These are phyloP conservation scores for Platycnemis pennipes DNA, from an alignment of 2,888 invertebrate genomes.

Conservation along the genomic window DNA sequence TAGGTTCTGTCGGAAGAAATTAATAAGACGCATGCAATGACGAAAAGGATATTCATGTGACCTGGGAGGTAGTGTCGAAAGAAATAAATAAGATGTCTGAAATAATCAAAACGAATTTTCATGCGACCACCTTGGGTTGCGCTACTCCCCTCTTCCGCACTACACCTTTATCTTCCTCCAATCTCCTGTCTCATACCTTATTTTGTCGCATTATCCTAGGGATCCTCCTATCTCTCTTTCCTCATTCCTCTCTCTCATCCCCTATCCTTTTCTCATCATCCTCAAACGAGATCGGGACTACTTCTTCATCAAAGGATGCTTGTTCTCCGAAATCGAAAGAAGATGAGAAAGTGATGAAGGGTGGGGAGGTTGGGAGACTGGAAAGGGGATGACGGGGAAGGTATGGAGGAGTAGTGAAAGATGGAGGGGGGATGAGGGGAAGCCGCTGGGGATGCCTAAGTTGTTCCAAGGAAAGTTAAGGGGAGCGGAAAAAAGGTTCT, in stretches of 20 bases:
- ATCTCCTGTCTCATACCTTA: not conserved
- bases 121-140: not conserved
- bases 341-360: constrained; percentile 33
- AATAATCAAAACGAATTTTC: not conserved
- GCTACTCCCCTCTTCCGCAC: not conserved
- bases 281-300: constrained; percentile 19
- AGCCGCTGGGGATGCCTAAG: constrained; percentile 7
- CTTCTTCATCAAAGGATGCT: constrained; percentile 35
- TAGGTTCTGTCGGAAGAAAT: too few species aligned
- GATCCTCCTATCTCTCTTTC: not conserved
- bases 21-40: not conserved
- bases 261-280: constrained; percentile 12
- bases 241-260: not conserved
- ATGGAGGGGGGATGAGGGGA: not conserved
- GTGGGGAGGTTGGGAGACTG: not conserved
- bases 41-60: too few species aligned
- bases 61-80: not conserved
- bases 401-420: not conserved
- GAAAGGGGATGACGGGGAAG: not conserved
- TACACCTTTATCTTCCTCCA: too few species aligned
- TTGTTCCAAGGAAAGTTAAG: constrained; percentile 26
- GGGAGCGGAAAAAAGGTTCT: constrained; percentile 16
- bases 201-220: not conserved
- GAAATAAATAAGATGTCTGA: not conserved
- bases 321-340: constrained; percentile 23